Conservation (phyloP, 2,797 vertebrate species). For the Cryptoblepharus egeriae region DNA sequence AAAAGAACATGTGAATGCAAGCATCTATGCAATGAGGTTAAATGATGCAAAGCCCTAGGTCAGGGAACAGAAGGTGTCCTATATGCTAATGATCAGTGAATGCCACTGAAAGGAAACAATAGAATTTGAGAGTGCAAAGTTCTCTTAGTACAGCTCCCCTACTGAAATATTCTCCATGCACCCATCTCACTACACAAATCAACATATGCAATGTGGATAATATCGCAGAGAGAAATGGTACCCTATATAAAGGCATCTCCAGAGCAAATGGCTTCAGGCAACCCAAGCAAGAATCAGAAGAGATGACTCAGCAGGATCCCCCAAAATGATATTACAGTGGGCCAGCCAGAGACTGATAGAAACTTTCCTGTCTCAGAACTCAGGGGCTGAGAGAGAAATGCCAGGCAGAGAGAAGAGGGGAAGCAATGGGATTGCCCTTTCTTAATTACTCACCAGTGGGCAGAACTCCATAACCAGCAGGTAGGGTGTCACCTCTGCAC, state of each 20-base stretch:
- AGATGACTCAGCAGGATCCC: not conserved
- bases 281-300: not conserved
- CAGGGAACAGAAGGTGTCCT: not conserved
- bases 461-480: constrained; percentile 98
- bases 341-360: not conserved
- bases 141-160: not conserved
- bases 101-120: not conserved
- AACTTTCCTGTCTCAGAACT: not conserved
- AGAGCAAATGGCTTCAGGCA: not conserved
- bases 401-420: not conserved
- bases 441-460: constrained; percentile 86
- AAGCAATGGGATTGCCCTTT: not conserved
- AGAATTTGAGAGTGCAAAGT: not conserved
- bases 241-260: not conserved
- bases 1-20: constrained; percentile 25
- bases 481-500: constrained; percentile 91
- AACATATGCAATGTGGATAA: not conserved
- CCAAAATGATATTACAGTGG: not conserved
- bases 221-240: not conserved
- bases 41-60: not conserved
- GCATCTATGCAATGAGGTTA: constrained; percentile 26
- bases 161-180: not conserved
- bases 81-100: too few species aligned
- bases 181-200: not conserved
- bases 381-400: not conserved